Conservation (phyloP, 2,113 vertebrate species). For the Ovibos moschatus region DNA sequence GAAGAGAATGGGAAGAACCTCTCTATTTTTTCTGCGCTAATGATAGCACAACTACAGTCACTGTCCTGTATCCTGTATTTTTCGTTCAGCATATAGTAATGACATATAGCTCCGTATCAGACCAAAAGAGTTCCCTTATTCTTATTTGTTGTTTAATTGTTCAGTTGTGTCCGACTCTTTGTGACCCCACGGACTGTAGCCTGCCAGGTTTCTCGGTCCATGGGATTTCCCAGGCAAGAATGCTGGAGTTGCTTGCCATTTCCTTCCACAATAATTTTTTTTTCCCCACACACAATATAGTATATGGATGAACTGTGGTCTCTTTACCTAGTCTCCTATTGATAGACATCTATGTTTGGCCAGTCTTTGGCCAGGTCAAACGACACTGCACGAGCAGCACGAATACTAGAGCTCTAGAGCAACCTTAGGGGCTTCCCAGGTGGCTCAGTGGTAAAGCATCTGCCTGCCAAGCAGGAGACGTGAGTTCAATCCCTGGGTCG, state of each 20-base stretch:
- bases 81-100: not conserved
- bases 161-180: not conserved
- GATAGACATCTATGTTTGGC: not conserved
- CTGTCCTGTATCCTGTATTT: not conserved
- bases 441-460: not conserved
- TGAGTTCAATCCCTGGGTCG: rapidly evolving
- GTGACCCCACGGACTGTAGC: not conserved
- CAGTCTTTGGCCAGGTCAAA: not conserved
- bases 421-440: not conserved
- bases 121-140: not conserved
- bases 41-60: not conserved
- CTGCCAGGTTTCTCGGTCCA: not conserved
- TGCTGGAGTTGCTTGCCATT: not conserved
- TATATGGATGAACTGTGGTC: not conserved
- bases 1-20: not conserved
- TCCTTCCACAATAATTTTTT: not conserved
- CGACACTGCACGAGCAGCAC: not conserved
- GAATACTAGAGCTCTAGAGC: not conserved
- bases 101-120: not conserved
- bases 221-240: not conserved
- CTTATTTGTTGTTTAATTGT: not conserved
- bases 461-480: not conserved
- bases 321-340: not conserved
- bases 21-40: not conserved
- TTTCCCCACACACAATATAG: not conserved